phyloP scores from a whole-genome alignment of 2,113 vertebrate species.

The Labeo rohita region DNA sequence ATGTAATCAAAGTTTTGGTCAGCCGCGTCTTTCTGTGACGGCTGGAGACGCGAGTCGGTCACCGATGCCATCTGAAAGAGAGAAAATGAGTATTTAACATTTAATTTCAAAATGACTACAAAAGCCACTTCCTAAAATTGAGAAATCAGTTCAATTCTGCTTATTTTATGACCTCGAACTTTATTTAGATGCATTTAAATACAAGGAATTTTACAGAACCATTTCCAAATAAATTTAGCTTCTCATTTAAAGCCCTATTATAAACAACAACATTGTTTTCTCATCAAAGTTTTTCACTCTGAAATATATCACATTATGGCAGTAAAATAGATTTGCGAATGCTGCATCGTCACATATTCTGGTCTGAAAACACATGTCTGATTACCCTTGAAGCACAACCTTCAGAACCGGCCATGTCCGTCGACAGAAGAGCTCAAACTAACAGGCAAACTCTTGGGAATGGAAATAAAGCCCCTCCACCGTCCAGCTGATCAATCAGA shows the following conservation, averaged over 20 bases:
- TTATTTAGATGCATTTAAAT: background rate
- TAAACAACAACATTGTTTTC: background rate
- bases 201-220: background rate
- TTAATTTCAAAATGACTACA: background rate
- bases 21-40: slow-evolving; percentile 82
- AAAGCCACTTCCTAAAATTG: background rate
- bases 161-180: background rate
- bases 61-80: slow-evolving; percentile 81
- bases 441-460: slow-evolving; percentile 27
- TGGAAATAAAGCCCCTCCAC: slow-evolving; percentile 34
- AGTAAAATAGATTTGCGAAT: background rate
- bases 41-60: slow-evolving; percentile 76
- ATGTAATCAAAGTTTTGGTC: slow-evolving; percentile 96
- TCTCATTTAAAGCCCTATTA: background rate
- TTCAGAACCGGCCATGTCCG: slow-evolving; percentile 52
- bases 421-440: slow-evolving; percentile 38
- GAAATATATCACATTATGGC: background rate
- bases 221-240: background rate
- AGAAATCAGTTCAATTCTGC: background rate
- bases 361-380: slow-evolving; percentile 53
- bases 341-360: background rate
- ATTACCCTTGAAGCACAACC: slow-evolving; percentile 55
- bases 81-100: slow-evolving; percentile 15
- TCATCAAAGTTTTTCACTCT: background rate
- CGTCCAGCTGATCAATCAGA: slow-evolving; percentile 55